Base-by-base conservation (phyloP, 2,888 invertebrate species). In the Xestoiulus laeticollis region DNA sequence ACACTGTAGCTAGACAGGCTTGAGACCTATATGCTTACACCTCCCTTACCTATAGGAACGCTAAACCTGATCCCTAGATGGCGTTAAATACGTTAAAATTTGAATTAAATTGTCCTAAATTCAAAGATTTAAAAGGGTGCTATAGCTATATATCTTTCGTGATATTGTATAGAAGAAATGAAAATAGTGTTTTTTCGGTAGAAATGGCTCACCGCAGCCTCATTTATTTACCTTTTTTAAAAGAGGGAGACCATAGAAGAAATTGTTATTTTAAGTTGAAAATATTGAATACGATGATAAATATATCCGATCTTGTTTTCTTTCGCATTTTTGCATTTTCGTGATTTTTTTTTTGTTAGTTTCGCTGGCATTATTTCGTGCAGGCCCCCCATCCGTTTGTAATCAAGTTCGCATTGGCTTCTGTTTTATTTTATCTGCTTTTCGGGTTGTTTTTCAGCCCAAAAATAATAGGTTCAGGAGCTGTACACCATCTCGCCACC, bases 361-460 rank as follows among this genome's bases (percentile, higher is more conserved):
- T 26, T 68, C 68, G 68, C 26, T 68, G 26, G 26, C 68, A 68
- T 68, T 68, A 30, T 68, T 68, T 68, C 68, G 68, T 68, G 68
- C 68, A 68, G 68, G 68, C 68, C 68, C 68, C 68, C 68, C 68
- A 68, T 68, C 68, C 68, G 68, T 68, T 68, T 26, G 68, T 68
- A 68, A 68, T 68, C 68, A 68, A 68, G 26, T 68, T 68, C 26
- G 68, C n/a, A 68, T 68, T 68, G 68, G 68, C 68, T 68, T 68
- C 68, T 68, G 68, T 68, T 68, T 68, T 68, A 68, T 68, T 68
- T 68, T 68, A 68, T 68, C 68, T 68, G 68, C 68, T 26, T 68
- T 68, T 68, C 68, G 68, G 68, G 68, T 68, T 68, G 68, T 68
- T 68, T 68, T 68, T 68, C 68, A 68, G 68, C 68, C 68, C 68